Percentiles rank a stretch among this genome's conserved stretches.
Conservation (phyloP, 2,113 vertebrate genomes). For the Brachionichthys hirsutus region DNA sequence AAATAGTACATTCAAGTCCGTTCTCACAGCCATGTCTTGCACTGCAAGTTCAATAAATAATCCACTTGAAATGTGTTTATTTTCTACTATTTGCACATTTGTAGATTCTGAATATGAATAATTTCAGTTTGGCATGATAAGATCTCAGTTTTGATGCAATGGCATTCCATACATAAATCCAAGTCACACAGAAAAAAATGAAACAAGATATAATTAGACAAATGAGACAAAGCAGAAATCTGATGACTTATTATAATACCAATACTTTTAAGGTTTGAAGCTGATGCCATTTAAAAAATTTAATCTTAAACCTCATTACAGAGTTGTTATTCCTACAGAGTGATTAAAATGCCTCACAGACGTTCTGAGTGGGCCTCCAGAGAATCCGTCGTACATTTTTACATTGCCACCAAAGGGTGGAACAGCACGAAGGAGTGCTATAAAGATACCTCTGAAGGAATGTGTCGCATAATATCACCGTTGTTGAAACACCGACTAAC, state of each 20-base stretch:
- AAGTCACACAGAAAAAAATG: neutral
- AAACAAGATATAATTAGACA: no score
- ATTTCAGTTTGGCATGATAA: no score
- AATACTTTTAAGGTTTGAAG: neutral
- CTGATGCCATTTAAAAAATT: no score
- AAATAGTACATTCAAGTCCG: no score
- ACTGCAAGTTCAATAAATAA: no score
- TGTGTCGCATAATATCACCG: constrained; percentile 11
- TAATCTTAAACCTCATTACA: constrained; percentile 25
- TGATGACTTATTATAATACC: neutral
- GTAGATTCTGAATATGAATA: no score
- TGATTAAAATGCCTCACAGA: neutral
- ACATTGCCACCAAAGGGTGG: neutral
- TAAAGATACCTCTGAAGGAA: constrained; percentile 9
- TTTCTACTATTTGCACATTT: no score
- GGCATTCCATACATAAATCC: no score
- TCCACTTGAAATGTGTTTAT: no score
- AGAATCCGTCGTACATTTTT: constrained; percentile 29
- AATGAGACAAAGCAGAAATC: neutral
- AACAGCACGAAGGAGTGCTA: neutral
- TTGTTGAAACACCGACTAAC: neutral
- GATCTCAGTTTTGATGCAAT: no score
- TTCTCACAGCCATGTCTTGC: no score
- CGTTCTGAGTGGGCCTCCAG: constrained; percentile 11
- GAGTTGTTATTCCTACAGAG: constrained; percentile 23